Evolutionary conservation across 2,888 invertebrate species (phyloP), one percentile per base, ranked within the genome.

Genomic region (Acronicta psi): DNA sequence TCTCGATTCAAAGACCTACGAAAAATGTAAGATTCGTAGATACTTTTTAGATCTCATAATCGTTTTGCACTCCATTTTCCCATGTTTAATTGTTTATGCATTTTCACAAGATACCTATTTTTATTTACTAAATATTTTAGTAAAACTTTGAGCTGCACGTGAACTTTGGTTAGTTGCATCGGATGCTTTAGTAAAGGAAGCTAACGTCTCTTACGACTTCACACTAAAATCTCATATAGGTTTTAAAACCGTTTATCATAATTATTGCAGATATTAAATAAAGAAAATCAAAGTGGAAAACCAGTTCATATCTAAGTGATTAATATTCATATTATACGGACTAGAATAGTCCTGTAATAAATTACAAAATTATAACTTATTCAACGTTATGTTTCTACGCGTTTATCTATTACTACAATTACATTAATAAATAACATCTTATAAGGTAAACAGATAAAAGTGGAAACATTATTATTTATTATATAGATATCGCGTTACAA

Each of bases 341-440:
- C 10, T 29, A 29, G 11, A 29, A 2, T 29, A 29, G 2, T 29
- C 11, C 29, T 29, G 34, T 34, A n/a, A 34, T 34, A 34, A 34
- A 34, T 34, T 34, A 8, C 34, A 34, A n/a, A 34, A 34, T 34
- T 34, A 34, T 69, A 69, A 61, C 64, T 61, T 64, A 60, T 69
- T 67, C 65, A 45, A 52, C 25, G 51, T 20, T 20, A 42, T 56
- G 36, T 69, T 38, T 18, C 41, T 45, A 70, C 66, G 57, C 66
- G 70, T 67, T 70, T 69, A 46, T 49, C 46, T 23, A 57, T 69
- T 57, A 64, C 49, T 57, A 69, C 65, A 64, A 69, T 64, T 64
- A 49, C 29, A 16, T 25, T 11, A 38, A 57, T 69, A 69, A 69
- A 69, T 67, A 56, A 57, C 51, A 17, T 58, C 49, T 42, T 56